phyloP scores from a whole-genome alignment of 2,888 invertebrate genomes.

The Dolichopus griseipennis region DNA sequence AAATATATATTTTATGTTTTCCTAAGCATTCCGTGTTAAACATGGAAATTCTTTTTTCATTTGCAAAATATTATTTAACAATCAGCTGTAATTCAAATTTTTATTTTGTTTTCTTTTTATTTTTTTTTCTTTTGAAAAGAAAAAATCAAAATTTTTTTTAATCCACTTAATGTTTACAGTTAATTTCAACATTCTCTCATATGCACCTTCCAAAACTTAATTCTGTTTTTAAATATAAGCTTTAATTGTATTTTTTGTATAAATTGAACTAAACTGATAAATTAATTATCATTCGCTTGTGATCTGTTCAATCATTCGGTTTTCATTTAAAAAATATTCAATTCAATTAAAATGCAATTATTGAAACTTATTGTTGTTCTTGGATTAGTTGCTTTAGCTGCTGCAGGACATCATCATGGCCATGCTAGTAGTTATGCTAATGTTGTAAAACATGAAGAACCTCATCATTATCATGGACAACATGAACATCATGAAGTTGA shows the following conservation, averaged over 20 bases:
- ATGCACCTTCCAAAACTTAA: too few relatives aligned
- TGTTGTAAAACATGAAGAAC: conserved; percentile 14
- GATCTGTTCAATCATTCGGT: neutral
- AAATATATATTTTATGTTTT: too few relatives aligned
- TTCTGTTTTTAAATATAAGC: too few relatives aligned
- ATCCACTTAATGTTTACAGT: too few relatives aligned
- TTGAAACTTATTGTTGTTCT: neutral
- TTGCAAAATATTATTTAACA: too few relatives aligned
- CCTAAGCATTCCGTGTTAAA: too few relatives aligned
- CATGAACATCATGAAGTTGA: conserved; percentile 8
- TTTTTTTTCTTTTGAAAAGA: too few relatives aligned
- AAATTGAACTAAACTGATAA: neutral
- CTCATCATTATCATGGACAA: neutral
- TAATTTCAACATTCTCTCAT: too few relatives aligned
- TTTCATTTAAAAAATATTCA: neutral
- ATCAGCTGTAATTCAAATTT: too few relatives aligned
- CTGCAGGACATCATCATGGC: conserved; percentile 13
- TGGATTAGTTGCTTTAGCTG: conserved; percentile 14
- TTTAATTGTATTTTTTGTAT: neutral
- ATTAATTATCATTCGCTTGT: neutral
- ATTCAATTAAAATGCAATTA: neutral
- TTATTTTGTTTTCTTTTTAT: too few relatives aligned
- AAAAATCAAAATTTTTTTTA: too few relatives aligned
- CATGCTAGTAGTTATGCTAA: conserved; percentile 16
- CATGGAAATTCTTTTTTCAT: too few relatives aligned